Evolutionary conservation across 2,888 invertebrate genomes (phyloP), one percentile per base, ranked within the genome.

Genomic region (Noctua janthina): DNA sequence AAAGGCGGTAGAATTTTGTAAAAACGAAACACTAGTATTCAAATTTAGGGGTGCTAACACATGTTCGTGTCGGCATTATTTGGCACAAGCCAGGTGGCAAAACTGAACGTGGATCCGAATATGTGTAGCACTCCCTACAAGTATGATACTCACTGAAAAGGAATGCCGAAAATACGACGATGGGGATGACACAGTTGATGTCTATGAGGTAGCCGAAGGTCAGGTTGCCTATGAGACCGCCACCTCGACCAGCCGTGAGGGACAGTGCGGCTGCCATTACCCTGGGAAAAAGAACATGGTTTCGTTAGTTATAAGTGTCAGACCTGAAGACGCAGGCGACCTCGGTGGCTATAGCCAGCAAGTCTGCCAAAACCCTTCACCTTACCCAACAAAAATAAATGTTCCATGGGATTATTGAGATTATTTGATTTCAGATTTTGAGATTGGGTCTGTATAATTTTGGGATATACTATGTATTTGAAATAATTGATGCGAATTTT

Each of bases 191-290:
- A 92, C 98, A 98, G 93, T 98, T 98, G 91, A 98, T 97, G 96
- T 98, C 98, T 89, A 98, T 98, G 87, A 98, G 97, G 95, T 98
- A 98, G 81, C 98, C 98, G 92, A 98, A 98, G 70, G 98, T 95
- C 88, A 98, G 95, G 95, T 98, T 98, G 85, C 98, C 98, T 75
- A 98, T 94, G 78, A 98, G 96, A 85, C 98, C 98, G 73, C 98
- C 98, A 85, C 98, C 97, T 96, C 98, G 97, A 78, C 98, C 98
- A 93, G 98, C 98, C 29, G 98, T 98, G 84, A 98, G 97, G 20
- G 98, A 98, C 67, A 98, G 95, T 67, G 98, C 98, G 51, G 98
- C 98, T 59, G 98, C 98, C 98, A 98, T 98, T 92, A 98, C 98
- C 97, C 98, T 98, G 94, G 0, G 76, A 46, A 35, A 62, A 51